Conservation (phyloP, 2,888 invertebrate genomes). For the Tanytarsus gracilentus region DNA sequence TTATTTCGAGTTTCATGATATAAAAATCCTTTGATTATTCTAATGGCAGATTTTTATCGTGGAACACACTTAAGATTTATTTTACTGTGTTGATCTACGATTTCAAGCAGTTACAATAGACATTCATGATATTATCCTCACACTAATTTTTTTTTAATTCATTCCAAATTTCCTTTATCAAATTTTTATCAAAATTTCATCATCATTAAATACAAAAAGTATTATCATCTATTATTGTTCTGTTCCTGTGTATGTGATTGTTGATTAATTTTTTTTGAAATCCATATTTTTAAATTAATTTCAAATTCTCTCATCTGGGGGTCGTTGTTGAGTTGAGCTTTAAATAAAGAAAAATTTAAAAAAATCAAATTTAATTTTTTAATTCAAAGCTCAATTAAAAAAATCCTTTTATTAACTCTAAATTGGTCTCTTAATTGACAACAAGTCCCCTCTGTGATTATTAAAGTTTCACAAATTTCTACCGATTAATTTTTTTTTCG, state of each 20-base stretch:
- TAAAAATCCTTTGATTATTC: not conserved
- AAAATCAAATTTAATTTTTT: no score
- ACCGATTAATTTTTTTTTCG: no score
- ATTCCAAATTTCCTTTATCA: not conserved
- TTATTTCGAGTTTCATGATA: not conserved
- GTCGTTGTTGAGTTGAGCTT: no score
- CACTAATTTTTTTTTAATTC: not conserved
- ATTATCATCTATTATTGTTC: conserved; percentile 24
- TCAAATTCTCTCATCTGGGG: no score
- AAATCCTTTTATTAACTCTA: no score
- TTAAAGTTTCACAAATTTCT: no score
- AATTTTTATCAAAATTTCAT: not conserved
- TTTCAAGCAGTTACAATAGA: no score
- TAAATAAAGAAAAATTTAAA: no score
- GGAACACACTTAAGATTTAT: not conserved
- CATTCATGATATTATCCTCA: not conserved
- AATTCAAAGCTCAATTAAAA: no score
- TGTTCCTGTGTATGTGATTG: conserved; percentile 17
- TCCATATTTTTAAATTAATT: not conserved
- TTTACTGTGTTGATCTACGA: not conserved
- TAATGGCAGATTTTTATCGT: not conserved
- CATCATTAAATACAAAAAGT: conserved; percentile 12
- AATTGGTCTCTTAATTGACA: no score
- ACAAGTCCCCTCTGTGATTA: no score
- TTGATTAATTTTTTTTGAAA: not conserved